A percentile compares a stretch with the other conserved stretches of the same genome.
These are phyloP conservation scores for Ecliptopera silaceata DNA, from an alignment of 2,888 invertebrate genomes.

Conservation along the genomic window DNA sequence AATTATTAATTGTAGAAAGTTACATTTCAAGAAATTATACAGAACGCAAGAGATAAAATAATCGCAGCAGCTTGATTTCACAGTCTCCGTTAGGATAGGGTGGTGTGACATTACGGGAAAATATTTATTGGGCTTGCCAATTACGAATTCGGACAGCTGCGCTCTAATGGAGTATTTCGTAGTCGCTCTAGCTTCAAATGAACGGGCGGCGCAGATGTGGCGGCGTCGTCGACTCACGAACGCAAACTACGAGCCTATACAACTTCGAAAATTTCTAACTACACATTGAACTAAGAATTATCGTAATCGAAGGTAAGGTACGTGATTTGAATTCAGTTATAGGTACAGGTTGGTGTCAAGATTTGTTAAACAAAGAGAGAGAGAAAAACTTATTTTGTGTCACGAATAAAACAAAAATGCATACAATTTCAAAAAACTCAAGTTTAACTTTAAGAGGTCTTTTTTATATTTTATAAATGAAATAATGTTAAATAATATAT, in stretches of 20 bases:
- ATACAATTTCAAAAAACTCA: too few relatives aligned
- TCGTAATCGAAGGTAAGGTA: too few relatives aligned
- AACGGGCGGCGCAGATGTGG: conserved; percentile 70
- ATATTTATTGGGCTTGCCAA: conserved; percentile 66
- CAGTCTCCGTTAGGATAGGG: conserved; percentile 36
- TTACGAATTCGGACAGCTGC: conserved; percentile 72
- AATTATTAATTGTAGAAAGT: not conserved
- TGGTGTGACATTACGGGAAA: conserved; percentile 46
- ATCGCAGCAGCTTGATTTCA: conserved; percentile 23
- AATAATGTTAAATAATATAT: too few relatives aligned
- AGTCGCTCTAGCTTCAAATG: conserved; percentile 76
- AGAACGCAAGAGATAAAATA: conserved; percentile 16
- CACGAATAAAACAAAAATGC: too few relatives aligned
- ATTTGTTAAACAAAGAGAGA: too few relatives aligned
- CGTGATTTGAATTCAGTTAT: too few relatives aligned
- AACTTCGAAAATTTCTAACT: not conserved
- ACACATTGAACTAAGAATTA: too few relatives aligned
- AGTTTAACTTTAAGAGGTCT: too few relatives aligned
- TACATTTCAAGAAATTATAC: conserved; percentile 10
- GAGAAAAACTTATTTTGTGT: too few relatives aligned
- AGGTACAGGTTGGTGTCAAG: too few relatives aligned
- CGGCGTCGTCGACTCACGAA: conserved; percentile 38
- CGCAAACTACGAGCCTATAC: conserved; percentile 15
- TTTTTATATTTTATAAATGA: too few relatives aligned
- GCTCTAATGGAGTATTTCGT: conserved; percentile 73